phyloP scores from a whole-genome alignment of 2,797 vertebrate species.

The Apogon talboti region DNA sequence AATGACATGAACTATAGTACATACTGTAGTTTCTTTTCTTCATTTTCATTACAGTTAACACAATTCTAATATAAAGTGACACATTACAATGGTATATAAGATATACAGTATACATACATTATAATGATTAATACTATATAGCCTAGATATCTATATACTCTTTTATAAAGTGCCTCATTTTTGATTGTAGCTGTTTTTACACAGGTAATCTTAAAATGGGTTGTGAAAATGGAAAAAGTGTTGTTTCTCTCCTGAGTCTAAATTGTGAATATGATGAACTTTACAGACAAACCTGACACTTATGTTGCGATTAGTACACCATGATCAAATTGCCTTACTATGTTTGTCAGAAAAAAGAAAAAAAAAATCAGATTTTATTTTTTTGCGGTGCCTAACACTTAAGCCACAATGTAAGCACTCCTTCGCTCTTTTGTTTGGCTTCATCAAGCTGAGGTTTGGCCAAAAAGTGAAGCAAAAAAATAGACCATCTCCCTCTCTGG shows the following conservation, averaged over 20 bases:
- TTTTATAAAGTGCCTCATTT: slow-evolving; percentile 90
- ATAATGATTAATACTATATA: slow-evolving; percentile 83
- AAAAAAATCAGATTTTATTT: slow-evolving; percentile 40
- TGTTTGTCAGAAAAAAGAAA: slow-evolving; percentile 69
- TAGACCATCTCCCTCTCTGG: slow-evolving; percentile 15
- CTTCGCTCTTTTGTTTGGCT: slow-evolving; percentile 54
- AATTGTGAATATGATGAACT: slow-evolving; percentile 68
- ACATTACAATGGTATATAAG: slow-evolving; percentile 81
- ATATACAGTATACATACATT: slow-evolving; percentile 81
- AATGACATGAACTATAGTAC: slow-evolving; percentile 66
- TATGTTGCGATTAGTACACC: slow-evolving; percentile 71
- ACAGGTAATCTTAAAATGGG: slow-evolving; percentile 82
- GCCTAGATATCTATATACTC: slow-evolving; percentile 82
- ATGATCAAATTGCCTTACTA: slow-evolving; percentile 85
- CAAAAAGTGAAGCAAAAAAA: slow-evolving; percentile 23
- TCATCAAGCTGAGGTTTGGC: slow-evolving; percentile 52
- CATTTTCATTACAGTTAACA: slow-evolving; percentile 59
- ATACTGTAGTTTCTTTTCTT: slow-evolving; percentile 67
- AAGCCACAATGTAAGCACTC: slow-evolving; percentile 77
- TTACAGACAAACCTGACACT: slow-evolving; percentile 58
- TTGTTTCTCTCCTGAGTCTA: slow-evolving; percentile 69
- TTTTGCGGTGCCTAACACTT: slow-evolving; percentile 79
- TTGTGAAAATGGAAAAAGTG: slow-evolving; percentile 70
- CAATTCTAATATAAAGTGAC: slow-evolving; percentile 76
- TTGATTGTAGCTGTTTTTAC: slow-evolving; percentile 90